Conservation (phyloP, 2,113 vertebrate genomes). For the Pachyramphus minor region DNA sequence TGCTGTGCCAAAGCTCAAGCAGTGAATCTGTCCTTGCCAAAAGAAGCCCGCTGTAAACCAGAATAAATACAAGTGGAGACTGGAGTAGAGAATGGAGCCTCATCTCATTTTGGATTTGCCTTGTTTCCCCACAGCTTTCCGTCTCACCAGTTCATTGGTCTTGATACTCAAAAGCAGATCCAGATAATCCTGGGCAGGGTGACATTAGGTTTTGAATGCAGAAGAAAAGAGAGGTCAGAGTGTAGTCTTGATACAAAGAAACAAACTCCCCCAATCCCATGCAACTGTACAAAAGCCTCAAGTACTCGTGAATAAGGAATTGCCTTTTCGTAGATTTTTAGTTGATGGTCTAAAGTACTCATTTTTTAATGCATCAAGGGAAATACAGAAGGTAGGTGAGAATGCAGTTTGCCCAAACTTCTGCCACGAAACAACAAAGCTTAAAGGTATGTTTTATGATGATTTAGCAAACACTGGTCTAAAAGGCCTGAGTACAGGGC, state of each 20-base stretch:
- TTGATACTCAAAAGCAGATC: not conserved
- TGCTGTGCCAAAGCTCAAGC: not conserved
- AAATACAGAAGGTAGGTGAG: not conserved
- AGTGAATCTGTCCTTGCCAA: not conserved
- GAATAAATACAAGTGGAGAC: not conserved
- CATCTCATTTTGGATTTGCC: not conserved
- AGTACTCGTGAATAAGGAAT: not conserved
- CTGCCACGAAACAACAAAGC: not conserved
- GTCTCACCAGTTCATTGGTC: not conserved
- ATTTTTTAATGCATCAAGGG: conserved; percentile 3
- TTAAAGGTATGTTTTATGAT: not conserved
- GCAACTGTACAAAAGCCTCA: not conserved
- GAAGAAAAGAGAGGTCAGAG: not conserved
- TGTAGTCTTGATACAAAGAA: not conserved
- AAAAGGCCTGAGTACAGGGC: not conserved
- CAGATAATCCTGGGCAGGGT: not conserved
- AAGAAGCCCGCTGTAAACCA: conserved; percentile 2
- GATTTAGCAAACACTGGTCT: not conserved
- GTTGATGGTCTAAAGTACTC: not conserved
- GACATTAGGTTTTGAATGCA: not conserved
- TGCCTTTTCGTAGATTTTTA: not conserved
- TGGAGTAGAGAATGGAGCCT: not conserved
- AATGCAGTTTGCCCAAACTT: not conserved
- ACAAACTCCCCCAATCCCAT: not conserved
- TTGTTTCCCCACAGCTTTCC: not conserved